Base-by-base conservation (phyloP, 2,888 invertebrate genomes). In the Melinopterus prodromus region DNA sequence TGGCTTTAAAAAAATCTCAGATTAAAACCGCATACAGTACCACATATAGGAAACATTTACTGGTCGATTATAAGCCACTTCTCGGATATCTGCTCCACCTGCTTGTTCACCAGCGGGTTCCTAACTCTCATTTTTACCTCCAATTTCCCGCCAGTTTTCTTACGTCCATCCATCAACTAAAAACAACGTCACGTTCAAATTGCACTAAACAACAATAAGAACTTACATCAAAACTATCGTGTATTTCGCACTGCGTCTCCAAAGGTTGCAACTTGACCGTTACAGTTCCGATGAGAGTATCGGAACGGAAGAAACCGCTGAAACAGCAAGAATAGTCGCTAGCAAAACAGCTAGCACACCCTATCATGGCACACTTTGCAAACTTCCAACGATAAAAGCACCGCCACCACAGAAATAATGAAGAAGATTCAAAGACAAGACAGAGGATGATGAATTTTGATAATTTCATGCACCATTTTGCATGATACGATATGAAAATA, bases 231-330 rank as follows among this genome's bases (percentile, higher is more conserved):
- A 94, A 97, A 0, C 97, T 95, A 82, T 99, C 98, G 88, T 99
- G 99, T 79, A 98, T 89, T 69, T 95, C 95, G 87, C 97, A 96
- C 81, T 94, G 93, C 0, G 94, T 95, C 91, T 99, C 98, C 81
- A 99, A 90, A n/a, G 95, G 95, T 84, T 95, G 95, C 83, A 99
- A 90, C 88, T 98, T 98, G 14, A 98, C 93, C 82, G 91, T 92
- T 14, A 93, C 95, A 3, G 95, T 93, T 36, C 99, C 99, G 79
- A 99, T 91, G 77, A 97, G 90, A 78, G 94, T 91, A 89, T 99
- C 99, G 86, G 95, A 93, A 83, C 97, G 93, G 89, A 99, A 94
- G 91, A 99, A 98, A 85, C 99, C 98, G 89, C 98, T 98, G 93
- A 92, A 96, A 95, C 93, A 94, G 91, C 89, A 91, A 87, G 84